Evolutionary conservation across 2,888 invertebrate species (phyloP).

Genomic region (Drosophila differens): DNA sequence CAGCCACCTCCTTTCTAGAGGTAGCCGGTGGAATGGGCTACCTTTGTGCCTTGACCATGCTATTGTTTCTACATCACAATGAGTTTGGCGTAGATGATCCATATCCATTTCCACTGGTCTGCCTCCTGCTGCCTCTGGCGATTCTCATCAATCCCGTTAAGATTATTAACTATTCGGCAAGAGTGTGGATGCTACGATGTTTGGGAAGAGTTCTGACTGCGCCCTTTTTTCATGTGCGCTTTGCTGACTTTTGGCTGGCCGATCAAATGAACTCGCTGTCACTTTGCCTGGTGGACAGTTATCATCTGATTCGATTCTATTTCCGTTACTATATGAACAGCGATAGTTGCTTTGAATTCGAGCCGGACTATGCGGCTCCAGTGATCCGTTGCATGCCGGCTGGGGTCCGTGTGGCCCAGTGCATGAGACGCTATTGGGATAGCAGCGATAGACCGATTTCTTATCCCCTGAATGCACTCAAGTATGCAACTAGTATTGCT

Average conservation of each 20-base stretch:
- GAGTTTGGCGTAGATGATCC: slow-evolving; percentile 90
- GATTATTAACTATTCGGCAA: slow-evolving; percentile 93
- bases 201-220: slow-evolving; percentile 91
- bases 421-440: slow-evolving; percentile 95
- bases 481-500: slow-evolving; percentile 96
- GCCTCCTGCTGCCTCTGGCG: slow-evolving; percentile 90
- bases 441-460: slow-evolving; percentile 92
- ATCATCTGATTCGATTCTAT: slow-evolving; percentile 96
- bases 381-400: slow-evolving; percentile 96
- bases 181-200: slow-evolving; percentile 95
- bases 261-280: slow-evolving; percentile 97
- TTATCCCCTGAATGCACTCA: slow-evolving; percentile 97
- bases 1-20: slow-evolving; percentile 96
- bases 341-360: slow-evolving; percentile 80
- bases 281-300: slow-evolving; percentile 94
- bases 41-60: slow-evolving; percentile 94
- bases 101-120: slow-evolving; percentile 94
- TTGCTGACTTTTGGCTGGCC: slow-evolving; percentile 98
- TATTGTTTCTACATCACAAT: slow-evolving; percentile 88
- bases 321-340: slow-evolving; percentile 74
- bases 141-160: slow-evolving; percentile 96
- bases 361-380: slow-evolving; percentile 89
- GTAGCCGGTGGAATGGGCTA: slow-evolving; percentile 95
- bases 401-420: slow-evolving; percentile 98
- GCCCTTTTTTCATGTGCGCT: slow-evolving; percentile 95